Evolutionary conservation across 2,113 vertebrate species (phyloP).

Genomic region (Aviceda subcristata): DNA sequence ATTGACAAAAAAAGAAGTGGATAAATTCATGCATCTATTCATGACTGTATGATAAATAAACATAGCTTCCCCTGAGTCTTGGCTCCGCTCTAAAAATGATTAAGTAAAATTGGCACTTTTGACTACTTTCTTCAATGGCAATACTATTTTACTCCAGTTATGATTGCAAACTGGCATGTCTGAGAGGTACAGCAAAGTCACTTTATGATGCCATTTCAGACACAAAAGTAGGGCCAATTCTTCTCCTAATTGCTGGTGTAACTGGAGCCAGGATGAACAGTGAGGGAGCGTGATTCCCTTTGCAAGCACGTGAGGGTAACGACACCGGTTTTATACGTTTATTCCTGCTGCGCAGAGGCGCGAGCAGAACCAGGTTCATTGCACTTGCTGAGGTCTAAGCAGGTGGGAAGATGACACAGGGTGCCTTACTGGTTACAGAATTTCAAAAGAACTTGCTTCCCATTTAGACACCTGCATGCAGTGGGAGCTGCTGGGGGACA

Average conservation of each 20-base stretch:
- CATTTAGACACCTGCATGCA: not conserved
- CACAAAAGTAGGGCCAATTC: not conserved
- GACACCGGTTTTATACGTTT: not conserved
- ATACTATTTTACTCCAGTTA: not conserved
- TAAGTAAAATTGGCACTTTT: not conserved
- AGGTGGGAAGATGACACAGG: not conserved
- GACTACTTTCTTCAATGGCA: not conserved
- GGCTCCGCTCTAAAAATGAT: not conserved
- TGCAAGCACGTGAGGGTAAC: rapidly evolving
- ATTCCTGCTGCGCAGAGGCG: not conserved
- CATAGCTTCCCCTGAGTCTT: not conserved
- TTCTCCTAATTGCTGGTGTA: not conserved
- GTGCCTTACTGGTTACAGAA: not conserved
- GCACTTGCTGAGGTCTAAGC: not conserved
- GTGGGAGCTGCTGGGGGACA: not conserved
- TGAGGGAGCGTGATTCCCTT: not conserved
- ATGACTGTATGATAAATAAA: not conserved
- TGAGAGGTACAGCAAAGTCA: not conserved
- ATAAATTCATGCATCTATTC: not conserved
- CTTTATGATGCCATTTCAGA: not conserved
- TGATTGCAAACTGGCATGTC: not conserved
- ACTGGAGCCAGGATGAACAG: not conserved
- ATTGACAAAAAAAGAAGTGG: not conserved
- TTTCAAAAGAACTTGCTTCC: not conserved
- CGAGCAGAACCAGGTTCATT: not conserved